phyloP scores from a whole-genome alignment of 2,113 vertebrate genomes.

The Pteropus alecto region DNA sequence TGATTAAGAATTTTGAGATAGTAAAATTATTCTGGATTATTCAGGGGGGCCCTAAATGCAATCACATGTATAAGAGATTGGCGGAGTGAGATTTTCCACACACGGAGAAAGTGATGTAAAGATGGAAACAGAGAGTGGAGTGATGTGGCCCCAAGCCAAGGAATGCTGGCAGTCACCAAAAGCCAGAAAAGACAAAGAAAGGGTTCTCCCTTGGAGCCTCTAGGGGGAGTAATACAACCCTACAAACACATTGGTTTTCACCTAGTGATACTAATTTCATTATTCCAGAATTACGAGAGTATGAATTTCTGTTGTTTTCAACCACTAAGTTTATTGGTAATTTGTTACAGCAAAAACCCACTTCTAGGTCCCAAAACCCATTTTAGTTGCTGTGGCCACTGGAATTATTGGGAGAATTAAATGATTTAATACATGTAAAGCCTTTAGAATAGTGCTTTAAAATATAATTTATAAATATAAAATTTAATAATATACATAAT shows the following conservation, averaged over 20 bases:
- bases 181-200: not conserved
- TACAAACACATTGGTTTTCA: not conserved
- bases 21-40: not conserved
- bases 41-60: not conserved
- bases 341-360: not conserved
- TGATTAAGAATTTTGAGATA: not conserved
- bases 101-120: not conserved
- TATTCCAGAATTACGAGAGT: not conserved
- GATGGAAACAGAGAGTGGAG: not conserved
- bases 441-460: not conserved
- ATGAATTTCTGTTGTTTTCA: not conserved
- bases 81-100: not conserved
- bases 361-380: not conserved
- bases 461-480: not conserved
- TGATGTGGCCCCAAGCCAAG: not conserved
- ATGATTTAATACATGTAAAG: not conserved
- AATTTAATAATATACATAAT: too few relatives aligned
- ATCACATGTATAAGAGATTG: not conserved
- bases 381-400: not conserved
- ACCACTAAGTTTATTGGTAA: not conserved
- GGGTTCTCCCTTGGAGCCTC: not conserved
- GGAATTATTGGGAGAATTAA: not conserved
- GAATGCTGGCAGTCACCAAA: not conserved
- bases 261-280: not conserved
- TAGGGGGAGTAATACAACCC: not conserved